Base-by-base conservation (phyloP, 2,113 vertebrate genomes). In the Turnix velox region DNA sequence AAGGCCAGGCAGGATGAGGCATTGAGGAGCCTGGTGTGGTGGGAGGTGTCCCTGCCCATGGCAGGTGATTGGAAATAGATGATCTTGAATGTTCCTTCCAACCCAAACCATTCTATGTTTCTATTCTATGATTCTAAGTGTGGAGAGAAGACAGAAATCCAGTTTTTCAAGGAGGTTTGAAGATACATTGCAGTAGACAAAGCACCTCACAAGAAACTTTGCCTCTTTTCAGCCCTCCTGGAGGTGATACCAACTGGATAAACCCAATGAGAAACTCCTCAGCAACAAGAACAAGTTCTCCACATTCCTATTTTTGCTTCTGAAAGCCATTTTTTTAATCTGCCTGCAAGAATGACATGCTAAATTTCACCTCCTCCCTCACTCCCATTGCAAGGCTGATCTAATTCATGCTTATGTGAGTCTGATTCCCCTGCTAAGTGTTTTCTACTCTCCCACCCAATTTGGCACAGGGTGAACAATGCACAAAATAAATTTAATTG, bases 401-500 rank as follows among this genome's bases (percentile, higher is more conserved):
- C 55, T 88, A 85, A 86, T 59, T 22, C 69, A 88, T 1, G 0
- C 59, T 93, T 88, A 71, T 61, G 68, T 55, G 52, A 90, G 59
- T 51, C 79, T 69, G 65, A 81, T 90, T 88, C n/a, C 51, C 43
- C 35, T 59, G 65, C 35, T 88, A 88, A 90, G 55, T 80, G 52
- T 51, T 93, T 93, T 77, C 49, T 88, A 71, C 65, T 93, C 88
- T 94, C 68, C 67, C 73, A 92, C 48, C 42, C 72, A 76, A 86
- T 94, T 43, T 85, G 95, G 30, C 85, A 84, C 62, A 51, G 43
- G 89, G 69, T 59, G 91, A 93, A 91, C 92, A 87, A 61, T 59
- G 58, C 13, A 62, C 75, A 93, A 91, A 88, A 93, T 78, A 92
- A 87, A 78, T 87, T 68, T 92, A 94, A 92, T 89, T 94, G 88